Percentiles rank a stretch among this genome's conserved stretches.
These are phyloP conservation scores for Latrodectus elegans DNA, from an alignment of 2,888 invertebrate species.

Conservation along the genomic window DNA sequence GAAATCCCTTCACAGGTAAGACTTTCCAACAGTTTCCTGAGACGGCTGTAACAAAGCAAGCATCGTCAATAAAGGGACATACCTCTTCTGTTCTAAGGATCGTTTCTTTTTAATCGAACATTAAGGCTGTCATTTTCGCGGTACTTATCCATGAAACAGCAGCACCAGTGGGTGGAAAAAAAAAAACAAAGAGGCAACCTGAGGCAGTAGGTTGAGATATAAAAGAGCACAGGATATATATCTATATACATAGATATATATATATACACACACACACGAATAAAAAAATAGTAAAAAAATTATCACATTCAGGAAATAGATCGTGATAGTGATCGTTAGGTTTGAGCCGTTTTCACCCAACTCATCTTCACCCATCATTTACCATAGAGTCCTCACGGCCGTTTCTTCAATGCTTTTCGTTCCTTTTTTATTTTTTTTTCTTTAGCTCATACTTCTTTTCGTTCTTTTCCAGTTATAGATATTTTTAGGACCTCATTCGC, in stretches of 20 bases:
- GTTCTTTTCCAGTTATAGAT: conserved; percentile 3
- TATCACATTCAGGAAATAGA: conserved; percentile 61
- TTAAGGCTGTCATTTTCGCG: conserved; percentile 52
- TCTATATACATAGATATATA: neutral
- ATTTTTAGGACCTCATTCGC: conserved; percentile 24
- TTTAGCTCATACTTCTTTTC: neutral
- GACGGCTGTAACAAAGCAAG: neutral
- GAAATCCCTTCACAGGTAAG: neutral
- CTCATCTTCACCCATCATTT: conserved; percentile 47
- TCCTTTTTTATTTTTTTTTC: too few relatives aligned
- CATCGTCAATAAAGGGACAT: neutral
- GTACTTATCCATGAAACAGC: conserved; percentile 48
- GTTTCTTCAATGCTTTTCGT: neutral
- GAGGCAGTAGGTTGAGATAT: neutral
- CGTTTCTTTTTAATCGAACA: conserved; percentile 64
- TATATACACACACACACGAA: too few relatives aligned
- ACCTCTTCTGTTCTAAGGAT: conserved; percentile 4
- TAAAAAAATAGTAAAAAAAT: conserved; percentile 28
- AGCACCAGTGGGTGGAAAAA: conserved; percentile 11
- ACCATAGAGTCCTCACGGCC: conserved; percentile 8
- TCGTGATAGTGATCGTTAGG: conserved; percentile 57
- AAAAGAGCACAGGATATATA: conserved; percentile 23
- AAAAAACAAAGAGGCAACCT: conserved; percentile 20
- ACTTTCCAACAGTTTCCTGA: neutral
- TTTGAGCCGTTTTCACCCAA: conserved; percentile 31